These are phyloP conservation scores for Parauchenoglanis punctatus DNA, from an alignment of 2,797 vertebrate genomes.

Conservation along the genomic window DNA sequence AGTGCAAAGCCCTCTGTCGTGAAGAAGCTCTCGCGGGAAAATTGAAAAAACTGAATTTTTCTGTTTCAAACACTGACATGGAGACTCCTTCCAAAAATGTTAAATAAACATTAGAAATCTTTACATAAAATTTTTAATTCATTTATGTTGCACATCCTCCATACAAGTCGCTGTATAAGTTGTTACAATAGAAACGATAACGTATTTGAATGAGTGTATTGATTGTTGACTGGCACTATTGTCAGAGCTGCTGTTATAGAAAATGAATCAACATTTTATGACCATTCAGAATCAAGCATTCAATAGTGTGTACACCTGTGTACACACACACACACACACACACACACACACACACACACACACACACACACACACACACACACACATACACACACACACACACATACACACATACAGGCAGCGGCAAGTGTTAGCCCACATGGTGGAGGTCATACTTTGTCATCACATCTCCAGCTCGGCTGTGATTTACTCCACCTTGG, in stretches of 20 bases:
- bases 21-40: background rate
- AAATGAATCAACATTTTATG: background rate
- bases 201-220: background rate
- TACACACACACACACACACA: background rate
- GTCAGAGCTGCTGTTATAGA: background rate
- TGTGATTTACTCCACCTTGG: constrained; percentile 51
- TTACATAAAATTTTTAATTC: background rate
- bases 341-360: background rate
- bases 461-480: constrained; percentile 32
- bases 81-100: background rate
- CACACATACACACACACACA: background rate
- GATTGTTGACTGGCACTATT: background rate
- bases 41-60: background rate
- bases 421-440: constrained; percentile 33
- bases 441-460: constrained; percentile 48
- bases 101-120: background rate
- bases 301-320: background rate
- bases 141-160: background rate
- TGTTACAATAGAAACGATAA: constrained; percentile 1
- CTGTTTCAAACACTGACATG: background rate
- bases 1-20: background rate
- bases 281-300: background rate
- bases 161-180: background rate
- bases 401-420: background rate
- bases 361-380: background rate